Conservation (phyloP, 2,113 vertebrate species). For the Beaufortia kweichowensis region DNA sequence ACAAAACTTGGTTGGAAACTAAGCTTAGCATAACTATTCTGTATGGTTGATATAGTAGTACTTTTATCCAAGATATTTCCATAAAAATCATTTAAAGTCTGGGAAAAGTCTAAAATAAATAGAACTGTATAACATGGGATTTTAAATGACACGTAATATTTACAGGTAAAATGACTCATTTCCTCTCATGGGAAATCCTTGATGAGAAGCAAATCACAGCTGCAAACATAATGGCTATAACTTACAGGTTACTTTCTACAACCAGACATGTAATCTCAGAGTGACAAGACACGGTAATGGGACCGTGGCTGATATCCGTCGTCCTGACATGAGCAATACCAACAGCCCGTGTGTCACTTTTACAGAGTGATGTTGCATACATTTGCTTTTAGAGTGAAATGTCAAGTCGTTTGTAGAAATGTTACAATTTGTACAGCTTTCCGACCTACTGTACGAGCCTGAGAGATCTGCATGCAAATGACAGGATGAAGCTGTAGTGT, state of each 20-base stretch:
- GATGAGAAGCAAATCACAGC: neutral
- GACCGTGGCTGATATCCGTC: neutral
- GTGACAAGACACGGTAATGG: conserved; percentile 7
- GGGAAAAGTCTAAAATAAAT: neutral
- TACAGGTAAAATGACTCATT: neutral
- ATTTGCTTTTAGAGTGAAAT: neutral
- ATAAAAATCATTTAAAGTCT: neutral
- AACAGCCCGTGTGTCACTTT: neutral
- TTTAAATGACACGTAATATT: neutral
- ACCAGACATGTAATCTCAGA: neutral
- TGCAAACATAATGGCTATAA: neutral
- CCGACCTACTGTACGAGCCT: neutral
- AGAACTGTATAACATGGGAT: neutral
- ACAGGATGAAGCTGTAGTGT: conserved; percentile 2
- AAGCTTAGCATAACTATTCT: too few relatives aligned
- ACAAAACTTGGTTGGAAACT: neutral
- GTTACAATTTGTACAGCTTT: conserved; percentile 5
- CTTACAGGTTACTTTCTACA: neutral
- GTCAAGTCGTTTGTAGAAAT: conserved; percentile 12
- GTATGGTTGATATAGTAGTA: too few relatives aligned
- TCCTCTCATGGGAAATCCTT: neutral
- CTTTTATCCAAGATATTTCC: neutral
- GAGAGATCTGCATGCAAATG: conserved; percentile 1
- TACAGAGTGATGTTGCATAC: neutral
- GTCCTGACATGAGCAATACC: neutral